phyloP scores from a whole-genome alignment of 2,888 invertebrate species.

The Trichogramma dendrolimi region DNA sequence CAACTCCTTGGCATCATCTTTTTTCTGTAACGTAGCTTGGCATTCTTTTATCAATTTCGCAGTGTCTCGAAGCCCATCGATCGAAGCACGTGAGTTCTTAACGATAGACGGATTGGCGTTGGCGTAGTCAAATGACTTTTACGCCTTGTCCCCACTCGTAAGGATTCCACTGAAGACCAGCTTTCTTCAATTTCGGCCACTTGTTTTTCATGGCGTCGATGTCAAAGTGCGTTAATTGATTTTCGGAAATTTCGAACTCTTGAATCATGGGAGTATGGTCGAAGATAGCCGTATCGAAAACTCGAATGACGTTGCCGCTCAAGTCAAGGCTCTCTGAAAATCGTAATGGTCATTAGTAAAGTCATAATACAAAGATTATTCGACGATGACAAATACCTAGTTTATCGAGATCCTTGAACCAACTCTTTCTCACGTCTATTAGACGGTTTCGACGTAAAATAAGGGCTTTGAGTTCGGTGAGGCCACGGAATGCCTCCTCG shows the following conservation, averaged over 20 bases:
- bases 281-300: conserved; percentile 28
- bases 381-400: conserved; percentile 15
- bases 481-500: conserved; percentile 25
- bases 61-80: conserved; percentile 26
- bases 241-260: conserved; percentile 26
- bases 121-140: conserved; percentile 22
- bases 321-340: conserved; percentile 24
- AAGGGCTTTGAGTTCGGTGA: conserved; percentile 23
- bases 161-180: conserved; percentile 25
- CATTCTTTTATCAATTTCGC: conserved; percentile 21
- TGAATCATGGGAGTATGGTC: conserved; percentile 22
- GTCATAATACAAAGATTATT: not conserved
- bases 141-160: conserved; percentile 21
- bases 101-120: conserved; percentile 17
- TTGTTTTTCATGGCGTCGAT: conserved; percentile 21
- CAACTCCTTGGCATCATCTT: conserved; percentile 18
- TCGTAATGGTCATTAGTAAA: not conserved
- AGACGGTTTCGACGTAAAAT: conserved; percentile 22
- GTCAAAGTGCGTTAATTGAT: conserved; percentile 24
- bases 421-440: conserved; percentile 18
- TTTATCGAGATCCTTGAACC: conserved; percentile 28
- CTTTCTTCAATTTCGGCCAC: conserved; percentile 25
- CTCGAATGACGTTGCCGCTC: conserved; percentile 24
- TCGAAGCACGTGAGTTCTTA: conserved; percentile 20
- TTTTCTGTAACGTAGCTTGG: conserved; percentile 8